These are phyloP conservation scores for Ceratosolen solmsi DNA, from an alignment of 1,140 invertebrate genomes.

Conservation along the genomic window DNA sequence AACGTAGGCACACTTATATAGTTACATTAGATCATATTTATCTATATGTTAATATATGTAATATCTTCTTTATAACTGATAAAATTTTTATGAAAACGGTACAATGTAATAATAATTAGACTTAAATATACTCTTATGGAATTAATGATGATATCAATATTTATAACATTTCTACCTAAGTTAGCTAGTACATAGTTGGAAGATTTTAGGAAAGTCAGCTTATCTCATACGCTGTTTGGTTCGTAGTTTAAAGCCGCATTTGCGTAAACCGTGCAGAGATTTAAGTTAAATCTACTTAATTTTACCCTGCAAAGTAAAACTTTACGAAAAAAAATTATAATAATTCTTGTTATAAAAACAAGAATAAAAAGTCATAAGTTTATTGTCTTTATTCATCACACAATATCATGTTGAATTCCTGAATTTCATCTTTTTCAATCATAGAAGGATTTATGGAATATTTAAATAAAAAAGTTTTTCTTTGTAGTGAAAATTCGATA, in stretches of 20 bases:
- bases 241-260: constrained; percentile 50
- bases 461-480: too few relatives aligned
- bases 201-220: constrained; percentile 50
- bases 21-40: too few relatives aligned
- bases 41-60: too few relatives aligned
- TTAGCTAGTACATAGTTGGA: constrained; percentile 7
- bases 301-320: constrained; percentile 28
- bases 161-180: background rate
- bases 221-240: constrained; percentile 53
- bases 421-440: too few relatives aligned
- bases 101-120: background rate
- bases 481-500: background rate
- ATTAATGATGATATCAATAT: background rate
- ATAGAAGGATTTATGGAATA: too few relatives aligned
- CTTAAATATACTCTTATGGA: background rate
- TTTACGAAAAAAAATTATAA: constrained; percentile 16
- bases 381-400: background rate
- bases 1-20: too few relatives aligned
- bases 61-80: too few relatives aligned
- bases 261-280: constrained; percentile 59
- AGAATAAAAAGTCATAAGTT: background rate
- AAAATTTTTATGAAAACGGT: too few relatives aligned
- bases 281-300: constrained; percentile 52
- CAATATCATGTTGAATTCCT: background rate
- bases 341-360: constrained; percentile 14